Percentiles rank a stretch among this genome's conserved stretches.
Conservation (phyloP, 1,140 invertebrate species). For the Lasioglossum albipes region DNA sequence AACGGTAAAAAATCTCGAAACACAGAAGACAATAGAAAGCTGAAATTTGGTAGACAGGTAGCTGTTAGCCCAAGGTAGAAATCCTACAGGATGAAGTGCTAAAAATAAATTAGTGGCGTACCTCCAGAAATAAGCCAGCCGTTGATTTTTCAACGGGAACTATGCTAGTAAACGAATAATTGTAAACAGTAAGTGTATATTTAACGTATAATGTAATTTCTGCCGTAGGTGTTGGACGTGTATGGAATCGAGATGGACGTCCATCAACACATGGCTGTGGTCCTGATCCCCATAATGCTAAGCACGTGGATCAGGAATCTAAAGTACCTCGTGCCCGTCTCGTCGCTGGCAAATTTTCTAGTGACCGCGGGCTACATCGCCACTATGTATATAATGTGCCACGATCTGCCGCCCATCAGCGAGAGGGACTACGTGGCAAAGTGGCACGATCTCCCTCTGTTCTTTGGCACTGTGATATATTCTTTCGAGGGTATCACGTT, state of each 20-base stretch:
- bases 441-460: conserved; percentile 84
- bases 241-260: conserved; percentile 82
- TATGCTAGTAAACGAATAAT: too few species aligned
- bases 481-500: conserved; percentile 90
- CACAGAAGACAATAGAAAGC: too few species aligned
- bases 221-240: conserved; percentile 83
- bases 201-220: too few species aligned
- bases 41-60: too few species aligned
- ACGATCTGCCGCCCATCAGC: conserved; percentile 84
- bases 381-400: conserved; percentile 86
- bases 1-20: too few species aligned
- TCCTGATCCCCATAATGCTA: conserved; percentile 86
- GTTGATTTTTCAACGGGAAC: too few species aligned
- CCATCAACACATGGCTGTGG: conserved; percentile 86
- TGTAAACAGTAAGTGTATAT: too few species aligned
- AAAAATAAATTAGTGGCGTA: too few species aligned
- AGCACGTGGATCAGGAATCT: conserved; percentile 88
- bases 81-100: too few species aligned
- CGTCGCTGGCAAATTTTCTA: conserved; percentile 86
- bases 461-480: conserved; percentile 89
- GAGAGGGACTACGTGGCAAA: conserved; percentile 81
- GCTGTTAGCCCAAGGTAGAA: too few species aligned
- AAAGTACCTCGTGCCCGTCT: conserved; percentile 87
- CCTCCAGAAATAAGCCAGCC: too few species aligned
- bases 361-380: conserved; percentile 84